Conservation (phyloP, 1,140 invertebrate species). For the Scylla paramamosain region DNA sequence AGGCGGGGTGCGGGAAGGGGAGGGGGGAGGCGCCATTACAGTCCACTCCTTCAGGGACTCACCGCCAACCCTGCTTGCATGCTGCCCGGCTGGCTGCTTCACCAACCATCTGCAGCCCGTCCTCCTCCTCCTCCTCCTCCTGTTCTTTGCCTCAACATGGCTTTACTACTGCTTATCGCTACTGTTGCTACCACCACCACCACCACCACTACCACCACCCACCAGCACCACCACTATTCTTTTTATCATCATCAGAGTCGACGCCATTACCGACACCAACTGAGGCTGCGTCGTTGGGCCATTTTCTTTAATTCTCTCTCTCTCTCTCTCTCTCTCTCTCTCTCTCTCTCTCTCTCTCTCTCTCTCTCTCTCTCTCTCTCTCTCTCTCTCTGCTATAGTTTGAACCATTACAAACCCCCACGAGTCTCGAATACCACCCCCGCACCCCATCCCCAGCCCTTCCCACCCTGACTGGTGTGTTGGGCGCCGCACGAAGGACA, state of each 20-base stretch:
- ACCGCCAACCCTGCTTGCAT: neutral
- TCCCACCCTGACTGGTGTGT: neutral
- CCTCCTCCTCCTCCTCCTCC: neutral
- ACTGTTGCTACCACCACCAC: neutral
- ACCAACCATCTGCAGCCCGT: neutral
- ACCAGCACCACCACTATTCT: neutral
- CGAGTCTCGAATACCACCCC: no score
- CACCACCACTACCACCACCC: neutral
- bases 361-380: no score
- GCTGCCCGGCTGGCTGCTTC: neutral
- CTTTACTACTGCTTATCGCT: neutral
- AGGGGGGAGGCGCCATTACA: neutral
- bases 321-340: neutral
- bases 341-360: constrained; percentile 9
- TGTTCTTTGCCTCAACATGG: neutral
- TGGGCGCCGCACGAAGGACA: neutral
- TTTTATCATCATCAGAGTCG: neutral
- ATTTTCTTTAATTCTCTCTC: neutral
- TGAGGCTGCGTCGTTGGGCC: no score
- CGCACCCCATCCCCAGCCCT: no score
- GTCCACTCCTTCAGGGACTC: constrained; percentile 9
- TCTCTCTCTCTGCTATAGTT: no score
- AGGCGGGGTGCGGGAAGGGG: neutral
- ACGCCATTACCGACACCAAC: no score
- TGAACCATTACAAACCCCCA: no score